These are phyloP conservation scores for Drosophila melanogaster DNA, from an alignment of 1,140 invertebrate species.

Conservation along the genomic window DNA sequence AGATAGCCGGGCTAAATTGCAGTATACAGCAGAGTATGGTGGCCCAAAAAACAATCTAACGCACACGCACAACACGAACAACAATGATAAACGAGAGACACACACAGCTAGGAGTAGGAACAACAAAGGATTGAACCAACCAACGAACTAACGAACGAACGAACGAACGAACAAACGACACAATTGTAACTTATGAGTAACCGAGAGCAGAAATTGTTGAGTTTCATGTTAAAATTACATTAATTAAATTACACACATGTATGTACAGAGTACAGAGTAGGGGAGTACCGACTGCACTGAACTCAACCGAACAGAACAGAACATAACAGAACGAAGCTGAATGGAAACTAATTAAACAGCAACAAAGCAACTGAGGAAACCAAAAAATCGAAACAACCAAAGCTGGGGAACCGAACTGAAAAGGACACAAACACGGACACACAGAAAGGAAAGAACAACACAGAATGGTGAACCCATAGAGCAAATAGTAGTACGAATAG, in stretches of 20 bases:
- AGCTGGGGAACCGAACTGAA: constrained; percentile 26
- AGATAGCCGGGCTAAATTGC: constrained; percentile 54
- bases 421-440: constrained; percentile 76
- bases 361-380: constrained; percentile 35
- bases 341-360: constrained; percentile 37
- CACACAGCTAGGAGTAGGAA: constrained; percentile 60
- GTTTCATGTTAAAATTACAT: constrained; percentile 83
- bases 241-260: constrained; percentile 79
- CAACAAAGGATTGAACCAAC: constrained; percentile 43
- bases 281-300: constrained; percentile 9
- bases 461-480: constrained; percentile 75
- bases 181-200: constrained; percentile 71
- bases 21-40: constrained; percentile 31
- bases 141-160: constrained; percentile 26
- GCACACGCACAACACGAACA: constrained; percentile 36
- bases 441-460: constrained; percentile 72
- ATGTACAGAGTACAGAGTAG: constrained; percentile 30
- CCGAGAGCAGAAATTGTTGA: constrained; percentile 82
- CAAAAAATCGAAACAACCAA: constrained; percentile 9
- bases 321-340: constrained; percentile 3
- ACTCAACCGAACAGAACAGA: too few species aligned
- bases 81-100: constrained; percentile 71
- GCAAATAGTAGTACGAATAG: constrained; percentile 77
- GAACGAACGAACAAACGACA: constrained; percentile 45
- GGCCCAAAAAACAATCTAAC: constrained; percentile 43